These are phyloP conservation scores for Halocaridina rubra DNA, from an alignment of 2,888 invertebrate species.

Conservation along the genomic window DNA sequence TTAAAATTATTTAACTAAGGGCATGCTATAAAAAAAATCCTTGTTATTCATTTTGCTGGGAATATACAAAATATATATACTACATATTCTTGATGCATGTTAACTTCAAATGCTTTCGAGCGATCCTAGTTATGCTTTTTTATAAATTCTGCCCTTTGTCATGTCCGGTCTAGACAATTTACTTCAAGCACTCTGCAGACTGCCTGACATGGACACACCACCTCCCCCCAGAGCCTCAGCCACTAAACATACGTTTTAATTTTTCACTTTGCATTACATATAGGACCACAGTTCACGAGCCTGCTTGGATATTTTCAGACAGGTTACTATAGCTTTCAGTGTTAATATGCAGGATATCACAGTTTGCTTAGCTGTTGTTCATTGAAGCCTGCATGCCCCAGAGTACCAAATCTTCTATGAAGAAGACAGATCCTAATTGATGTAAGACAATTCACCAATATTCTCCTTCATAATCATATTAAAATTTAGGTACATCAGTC, in stretches of 20 bases:
- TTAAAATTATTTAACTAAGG: conserved; percentile 24
- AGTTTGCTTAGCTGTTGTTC: too few relatives aligned
- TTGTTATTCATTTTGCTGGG: conserved; percentile 26
- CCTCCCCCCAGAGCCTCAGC: background rate
- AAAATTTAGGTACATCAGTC: too few relatives aligned
- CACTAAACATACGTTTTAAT: conserved; percentile 18
- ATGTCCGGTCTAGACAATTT: too few relatives aligned
- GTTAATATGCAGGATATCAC: too few relatives aligned
- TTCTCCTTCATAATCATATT: too few relatives aligned
- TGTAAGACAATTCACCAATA: too few relatives aligned
- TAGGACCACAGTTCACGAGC: background rate
- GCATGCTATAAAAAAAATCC: conserved; percentile 1
- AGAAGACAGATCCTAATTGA: too few relatives aligned
- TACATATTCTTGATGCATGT: conserved; percentile 25
- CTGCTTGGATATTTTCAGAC: background rate
- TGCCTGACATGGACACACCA: conserved; percentile 3
- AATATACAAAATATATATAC: conserved; percentile 19
- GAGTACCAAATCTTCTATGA: too few relatives aligned
- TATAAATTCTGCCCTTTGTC: background rate
- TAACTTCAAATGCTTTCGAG: conserved; percentile 22
- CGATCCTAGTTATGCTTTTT: conserved; percentile 38
- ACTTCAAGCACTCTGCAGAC: background rate
- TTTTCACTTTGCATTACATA: conserved; percentile 43
- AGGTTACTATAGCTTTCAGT: too few relatives aligned
- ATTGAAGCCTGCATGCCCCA: too few relatives aligned